Evolutionary conservation across 2,113 vertebrate species (phyloP).

Genomic region (Rhea pennata): DNA sequence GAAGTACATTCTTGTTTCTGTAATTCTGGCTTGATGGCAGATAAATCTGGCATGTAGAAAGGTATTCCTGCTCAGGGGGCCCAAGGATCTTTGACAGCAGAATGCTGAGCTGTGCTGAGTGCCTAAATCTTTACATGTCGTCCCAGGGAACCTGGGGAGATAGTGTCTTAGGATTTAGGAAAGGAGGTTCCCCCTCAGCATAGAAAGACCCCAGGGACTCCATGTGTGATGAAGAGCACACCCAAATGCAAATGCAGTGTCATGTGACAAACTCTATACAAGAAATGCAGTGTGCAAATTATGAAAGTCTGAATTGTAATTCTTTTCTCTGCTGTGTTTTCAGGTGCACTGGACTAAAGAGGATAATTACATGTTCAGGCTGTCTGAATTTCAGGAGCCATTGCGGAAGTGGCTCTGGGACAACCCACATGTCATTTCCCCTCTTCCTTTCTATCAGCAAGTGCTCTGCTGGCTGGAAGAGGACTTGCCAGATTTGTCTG

Average conservation of each 20-base stretch:
- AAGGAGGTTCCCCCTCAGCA: background rate
- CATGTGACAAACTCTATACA: rapidly evolving
- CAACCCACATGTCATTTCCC: slow-evolving; percentile 78
- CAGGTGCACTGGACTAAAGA: slow-evolving; percentile 95
- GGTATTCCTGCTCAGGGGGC: background rate
- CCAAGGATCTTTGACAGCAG: background rate
- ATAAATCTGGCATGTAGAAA: background rate
- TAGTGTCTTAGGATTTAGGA: background rate
- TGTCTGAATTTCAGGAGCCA: slow-evolving; percentile 82
- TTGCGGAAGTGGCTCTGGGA: slow-evolving; percentile 84
- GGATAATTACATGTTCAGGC: slow-evolving; percentile 95
- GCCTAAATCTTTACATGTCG: background rate
- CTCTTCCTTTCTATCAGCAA: slow-evolving; percentile 79
- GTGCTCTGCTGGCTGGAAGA: slow-evolving; percentile 88
- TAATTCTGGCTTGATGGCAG: background rate
- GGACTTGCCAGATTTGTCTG: slow-evolving; percentile 89
- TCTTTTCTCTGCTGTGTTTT: background rate
- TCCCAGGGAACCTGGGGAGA: background rate
- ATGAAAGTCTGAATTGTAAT: background rate
- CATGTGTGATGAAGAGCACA: rapidly evolving
- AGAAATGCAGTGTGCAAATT: background rate
- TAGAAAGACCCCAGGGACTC: background rate
- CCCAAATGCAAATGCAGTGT: background rate
- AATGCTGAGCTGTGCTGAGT: background rate
- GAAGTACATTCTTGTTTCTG: background rate